These are phyloP conservation scores for Dolichomitus sp. DNA, from an alignment of 2,888 invertebrate genomes.

Conservation along the genomic window DNA sequence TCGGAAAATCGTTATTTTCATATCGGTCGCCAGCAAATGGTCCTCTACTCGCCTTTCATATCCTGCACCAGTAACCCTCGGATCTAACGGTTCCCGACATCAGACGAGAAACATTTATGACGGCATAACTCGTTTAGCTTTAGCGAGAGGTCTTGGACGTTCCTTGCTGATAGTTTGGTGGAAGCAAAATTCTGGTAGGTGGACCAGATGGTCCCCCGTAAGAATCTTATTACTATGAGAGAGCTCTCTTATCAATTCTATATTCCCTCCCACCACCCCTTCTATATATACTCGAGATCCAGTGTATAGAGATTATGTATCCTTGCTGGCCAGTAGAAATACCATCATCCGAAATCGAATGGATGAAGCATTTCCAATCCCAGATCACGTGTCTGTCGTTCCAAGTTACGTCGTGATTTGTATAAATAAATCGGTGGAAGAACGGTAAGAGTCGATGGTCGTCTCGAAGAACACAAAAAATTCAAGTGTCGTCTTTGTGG, in stretches of 20 bases:
- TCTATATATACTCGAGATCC: not conserved
- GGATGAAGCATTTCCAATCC: conserved; percentile 42
- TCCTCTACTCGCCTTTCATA: conserved; percentile 10
- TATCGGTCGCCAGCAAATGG: conserved; percentile 52
- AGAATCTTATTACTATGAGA: conserved; percentile 66
- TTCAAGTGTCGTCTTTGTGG: not conserved
- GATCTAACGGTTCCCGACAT: conserved; percentile 64
- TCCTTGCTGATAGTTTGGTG: not conserved
- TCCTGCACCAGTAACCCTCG: conserved; percentile 41
- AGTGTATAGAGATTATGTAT: conserved; percentile 13
- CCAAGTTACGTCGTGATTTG: conserved; percentile 57
- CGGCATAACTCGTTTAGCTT: conserved; percentile 75
- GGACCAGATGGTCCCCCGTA: conserved; percentile 67
- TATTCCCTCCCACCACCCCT: conserved; percentile 49
- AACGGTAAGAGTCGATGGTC: conserved; percentile 36
- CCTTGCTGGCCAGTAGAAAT: conserved; percentile 3
- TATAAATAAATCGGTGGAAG: conserved; percentile 55
- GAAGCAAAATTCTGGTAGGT: conserved; percentile 23
- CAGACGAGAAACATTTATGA: conserved; percentile 76
- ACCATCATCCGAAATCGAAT: conserved; percentile 21
- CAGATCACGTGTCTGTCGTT: conserved; percentile 57
- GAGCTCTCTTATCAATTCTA: conserved; percentile 60
- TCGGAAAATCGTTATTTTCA: conserved; percentile 68
- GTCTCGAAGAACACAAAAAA: conserved; percentile 11
- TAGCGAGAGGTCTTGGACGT: conserved; percentile 51